A percentile compares a stretch with the other conserved stretches of the same genome.
These are phyloP conservation scores for Caenorhabditis tropicalis DNA, from an alignment of 1,140 invertebrate species.

Conservation along the genomic window DNA sequence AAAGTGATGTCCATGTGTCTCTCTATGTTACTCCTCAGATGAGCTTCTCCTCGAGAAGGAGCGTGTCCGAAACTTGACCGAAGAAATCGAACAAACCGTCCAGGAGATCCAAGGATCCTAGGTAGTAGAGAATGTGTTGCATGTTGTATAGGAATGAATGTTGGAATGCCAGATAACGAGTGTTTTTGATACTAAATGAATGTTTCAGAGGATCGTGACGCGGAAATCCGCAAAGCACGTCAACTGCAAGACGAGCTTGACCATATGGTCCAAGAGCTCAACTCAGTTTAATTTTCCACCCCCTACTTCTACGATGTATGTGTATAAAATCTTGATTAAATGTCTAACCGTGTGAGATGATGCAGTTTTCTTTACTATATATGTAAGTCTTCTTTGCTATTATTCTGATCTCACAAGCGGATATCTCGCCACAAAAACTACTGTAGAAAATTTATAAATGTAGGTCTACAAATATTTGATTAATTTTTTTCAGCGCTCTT, in stretches of 20 bases:
- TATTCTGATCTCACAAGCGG: neutral
- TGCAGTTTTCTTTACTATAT: neutral
- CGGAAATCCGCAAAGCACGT: conserved; percentile 58
- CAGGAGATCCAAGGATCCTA: conserved; percentile 92
- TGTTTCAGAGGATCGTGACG: conserved; percentile 68
- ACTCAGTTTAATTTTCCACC: conserved; percentile 35
- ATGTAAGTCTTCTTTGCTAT: neutral
- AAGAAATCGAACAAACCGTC: conserved; percentile 98
- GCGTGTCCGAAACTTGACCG: conserved; percentile 93
- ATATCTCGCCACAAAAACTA: too few species aligned
- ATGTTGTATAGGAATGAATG: neutral
- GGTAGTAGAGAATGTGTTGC: conserved; percentile 30
- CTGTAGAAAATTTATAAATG: too few species aligned
- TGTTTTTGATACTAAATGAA: neutral
- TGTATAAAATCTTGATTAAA: conserved; percentile 19
- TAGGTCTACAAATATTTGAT: too few species aligned
- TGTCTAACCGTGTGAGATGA: neutral
- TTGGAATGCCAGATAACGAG: neutral
- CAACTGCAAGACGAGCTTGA: conserved; percentile 70
- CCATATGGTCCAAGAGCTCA: conserved; percentile 66
- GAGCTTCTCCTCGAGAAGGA: conserved; percentile 91
- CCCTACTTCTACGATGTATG: neutral
- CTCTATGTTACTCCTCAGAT: conserved; percentile 78
- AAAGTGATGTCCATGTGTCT: conserved; percentile 63
- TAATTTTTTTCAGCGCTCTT: too few species aligned